Evolutionary conservation across 2,797 vertebrate genomes (phyloP), one percentile per base, ranked within the genome.

Genomic region (Ispidina lecontei): DNA sequence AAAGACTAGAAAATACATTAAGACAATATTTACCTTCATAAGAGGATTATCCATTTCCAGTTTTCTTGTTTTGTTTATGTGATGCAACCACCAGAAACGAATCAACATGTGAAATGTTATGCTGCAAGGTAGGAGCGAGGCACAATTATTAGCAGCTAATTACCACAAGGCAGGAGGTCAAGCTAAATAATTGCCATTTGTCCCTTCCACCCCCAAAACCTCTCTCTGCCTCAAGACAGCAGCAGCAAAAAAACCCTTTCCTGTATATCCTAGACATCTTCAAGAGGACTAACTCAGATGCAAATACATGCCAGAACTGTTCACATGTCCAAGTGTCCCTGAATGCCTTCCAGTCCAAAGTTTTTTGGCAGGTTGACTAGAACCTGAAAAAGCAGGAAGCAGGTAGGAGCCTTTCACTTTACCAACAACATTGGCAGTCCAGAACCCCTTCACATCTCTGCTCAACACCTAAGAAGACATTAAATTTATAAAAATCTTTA

Each of bases 361-460:
- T 0, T 9, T 33, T 64, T 49, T 46, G 29, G 29, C 7, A 22
- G 14, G 9, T 18, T 37, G 7, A 26, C 9, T 73, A 65, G 73
- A 75, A 62, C n/a, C 16, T 37, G 10, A 52, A 68, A 23, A 67
- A 76, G 2, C 22, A 88, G 20, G 5, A 63, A 51, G 4, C 35
- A 60, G 31, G 17, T 37, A 31, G 33, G 18, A 89, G 31, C 29
- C 29, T 79, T 84, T 16, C 17, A 22, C 21, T 76, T 82, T 71
- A 33, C 7, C 59, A 59, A 22, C 35, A 15, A 46, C 0, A 0
- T 12, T 3, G 73, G 13, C 18, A 63, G 25, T 35, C 35, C 52
- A 87, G 35, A 63, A 31, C 10, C 33, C 31, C 29, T 52, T 21
- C 31, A 62, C 8, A 18, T 75, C 31, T 75, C 59, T 44, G 14